phyloP scores from a whole-genome alignment of 1,140 invertebrate species.

The Liolophura sinensis region DNA sequence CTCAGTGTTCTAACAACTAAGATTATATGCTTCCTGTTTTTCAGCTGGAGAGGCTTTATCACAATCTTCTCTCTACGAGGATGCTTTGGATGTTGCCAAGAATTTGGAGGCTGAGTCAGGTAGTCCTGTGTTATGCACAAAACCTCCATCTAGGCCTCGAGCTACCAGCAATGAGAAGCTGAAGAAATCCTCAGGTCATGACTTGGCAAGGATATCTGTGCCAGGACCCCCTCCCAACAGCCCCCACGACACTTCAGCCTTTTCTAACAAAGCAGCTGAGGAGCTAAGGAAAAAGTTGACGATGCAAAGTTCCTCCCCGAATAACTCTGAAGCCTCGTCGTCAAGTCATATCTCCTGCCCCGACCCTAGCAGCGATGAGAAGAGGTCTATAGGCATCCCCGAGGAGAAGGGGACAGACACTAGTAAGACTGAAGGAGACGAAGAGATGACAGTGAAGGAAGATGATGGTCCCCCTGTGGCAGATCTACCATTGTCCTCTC shows the following conservation, averaged over 20 bases:
- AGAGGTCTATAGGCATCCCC: constrained; percentile 13
- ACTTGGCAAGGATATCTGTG: neutral
- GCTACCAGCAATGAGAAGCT: too few relatives aligned
- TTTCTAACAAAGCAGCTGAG: constrained; percentile 32
- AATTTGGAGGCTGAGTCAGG: too few relatives aligned
- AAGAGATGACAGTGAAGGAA: neutral
- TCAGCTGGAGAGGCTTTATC: too few relatives aligned
- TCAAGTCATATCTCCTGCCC: constrained; percentile 42
- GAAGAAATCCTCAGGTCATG: too few relatives aligned
- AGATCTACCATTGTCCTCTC: constrained; percentile 8
- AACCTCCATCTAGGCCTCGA: too few relatives aligned
- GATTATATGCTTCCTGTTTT: too few relatives aligned
- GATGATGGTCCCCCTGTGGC: neutral
- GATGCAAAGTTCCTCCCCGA: constrained; percentile 1
- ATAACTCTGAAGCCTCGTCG: constrained; percentile 36
- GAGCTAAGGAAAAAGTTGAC: constrained; percentile 26
- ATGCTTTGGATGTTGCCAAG: too few relatives aligned
- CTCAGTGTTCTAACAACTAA: too few relatives aligned
- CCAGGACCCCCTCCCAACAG: constrained; percentile 6
- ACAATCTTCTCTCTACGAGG: too few relatives aligned
- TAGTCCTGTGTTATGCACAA: too few relatives aligned
- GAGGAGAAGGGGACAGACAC: neutral
- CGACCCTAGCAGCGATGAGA: constrained; percentile 30
- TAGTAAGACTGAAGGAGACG: neutral
- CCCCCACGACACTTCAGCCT: constrained; percentile 17